Evolutionary conservation across 2,888 invertebrate genomes (phyloP), one percentile per base, ranked within the genome.

Genomic region (Brenthis ino): DNA sequence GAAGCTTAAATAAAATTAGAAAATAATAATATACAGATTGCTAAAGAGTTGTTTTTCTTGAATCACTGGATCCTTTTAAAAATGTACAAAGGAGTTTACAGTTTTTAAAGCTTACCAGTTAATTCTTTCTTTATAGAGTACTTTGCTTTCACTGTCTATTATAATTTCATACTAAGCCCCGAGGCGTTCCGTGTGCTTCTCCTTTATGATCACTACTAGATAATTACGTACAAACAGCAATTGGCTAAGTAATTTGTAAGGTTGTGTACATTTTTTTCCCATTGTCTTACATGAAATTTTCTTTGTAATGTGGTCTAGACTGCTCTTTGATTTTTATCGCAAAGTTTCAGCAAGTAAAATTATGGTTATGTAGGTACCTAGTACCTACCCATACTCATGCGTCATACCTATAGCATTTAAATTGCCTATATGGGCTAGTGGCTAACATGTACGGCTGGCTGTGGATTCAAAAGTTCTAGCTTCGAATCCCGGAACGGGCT

Each of bases 21-120:
- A 78, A 77, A 78, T 74, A 75, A 77, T 75, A 53, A 63, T 54
- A 71, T 70, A 74, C 76, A 80, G 69, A 77, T 79, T 76, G 77
- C 76, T 75, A 75, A 75, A 75, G 80, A 82, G 81, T 80, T 82
- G 75, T 78, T 77, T 76, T 74, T 63, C 47, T 76, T 82, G 83
- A 83, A 79, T 83, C 84, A 84, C 79, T 83, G 77, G 73, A 81
- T 81, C 83, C 82, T 84, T 82, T 84, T 81, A 85, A 83, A 63
- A 79, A 77, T 76, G 80, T 81, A 86, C 86, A 87, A 89, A 90
- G 88, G 83, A 85, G 83, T 82, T 85, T 80, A 81, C 78, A 83
- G 81, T 84, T 86, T 63, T 84, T 82, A 82, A 83, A 83, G 82
- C 85, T 82, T 74, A 79, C 82, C 81, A 82, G 84, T 85, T 87